phyloP scores from a whole-genome alignment of 2,113 vertebrate species.

The Cromileptes altivelis region DNA sequence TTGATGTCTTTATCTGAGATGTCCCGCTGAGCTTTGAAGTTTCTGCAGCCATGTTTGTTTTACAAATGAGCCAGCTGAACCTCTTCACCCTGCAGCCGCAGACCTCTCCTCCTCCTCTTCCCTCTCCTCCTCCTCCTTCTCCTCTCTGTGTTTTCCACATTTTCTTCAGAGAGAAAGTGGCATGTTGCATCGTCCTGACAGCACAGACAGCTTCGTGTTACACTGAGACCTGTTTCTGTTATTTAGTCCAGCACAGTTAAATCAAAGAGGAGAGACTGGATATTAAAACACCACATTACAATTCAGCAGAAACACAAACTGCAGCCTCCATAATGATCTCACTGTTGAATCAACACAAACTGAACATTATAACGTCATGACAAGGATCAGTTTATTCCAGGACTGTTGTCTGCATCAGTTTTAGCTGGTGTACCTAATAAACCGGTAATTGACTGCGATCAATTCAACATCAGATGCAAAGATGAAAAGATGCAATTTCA shows the following conservation, averaged over 20 bases:
- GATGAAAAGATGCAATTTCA: background rate
- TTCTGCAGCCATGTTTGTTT: slow-evolving; percentile 58
- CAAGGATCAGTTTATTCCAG: background rate
- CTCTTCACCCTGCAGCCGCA: background rate
- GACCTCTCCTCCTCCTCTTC: background rate
- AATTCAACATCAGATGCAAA: too few species aligned
- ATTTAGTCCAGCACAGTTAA: background rate
- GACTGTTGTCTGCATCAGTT: too few species aligned
- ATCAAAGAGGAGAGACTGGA: background rate
- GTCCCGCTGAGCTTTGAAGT: slow-evolving; percentile 70
- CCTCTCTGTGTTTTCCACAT: background rate
- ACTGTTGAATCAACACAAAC: background rate
- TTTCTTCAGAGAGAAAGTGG: background rate
- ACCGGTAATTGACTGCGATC: background rate
- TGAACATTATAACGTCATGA: background rate
- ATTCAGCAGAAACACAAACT: background rate
- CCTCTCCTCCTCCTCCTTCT: too few species aligned
- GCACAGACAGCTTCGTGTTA: background rate
- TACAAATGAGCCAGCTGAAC: slow-evolving; percentile 41
- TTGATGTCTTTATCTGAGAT: slow-evolving; percentile 74
- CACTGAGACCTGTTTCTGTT: background rate
- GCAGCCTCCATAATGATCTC: background rate
- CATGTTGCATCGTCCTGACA: background rate
- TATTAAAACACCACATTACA: background rate
- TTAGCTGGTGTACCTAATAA: background rate